These are phyloP conservation scores for Sapayoa aenigma DNA, from an alignment of 2,113 vertebrate genomes.

Conservation along the genomic window DNA sequence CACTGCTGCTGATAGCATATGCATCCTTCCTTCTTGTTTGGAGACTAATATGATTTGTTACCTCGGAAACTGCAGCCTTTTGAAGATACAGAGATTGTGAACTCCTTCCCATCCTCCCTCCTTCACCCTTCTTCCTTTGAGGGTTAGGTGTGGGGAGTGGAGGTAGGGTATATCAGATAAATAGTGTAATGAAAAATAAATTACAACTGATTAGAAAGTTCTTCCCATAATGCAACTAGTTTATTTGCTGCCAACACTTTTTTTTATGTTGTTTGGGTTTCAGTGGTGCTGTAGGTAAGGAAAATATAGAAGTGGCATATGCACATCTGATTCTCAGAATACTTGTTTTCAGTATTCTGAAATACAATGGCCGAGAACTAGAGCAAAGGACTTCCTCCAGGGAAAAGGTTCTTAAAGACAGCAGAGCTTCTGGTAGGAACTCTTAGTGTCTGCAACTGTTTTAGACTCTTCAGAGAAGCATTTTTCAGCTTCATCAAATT, in stretches of 20 bases:
- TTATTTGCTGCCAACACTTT: not conserved
- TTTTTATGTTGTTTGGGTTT: not conserved
- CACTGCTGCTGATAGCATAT: not conserved
- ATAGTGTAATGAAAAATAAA: not conserved
- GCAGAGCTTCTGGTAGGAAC: not conserved
- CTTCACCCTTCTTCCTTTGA: not conserved
- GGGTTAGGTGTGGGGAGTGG: accelerated
- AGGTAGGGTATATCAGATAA: not conserved
- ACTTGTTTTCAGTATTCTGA: not conserved
- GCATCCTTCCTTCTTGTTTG: not conserved
- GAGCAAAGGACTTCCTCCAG: not conserved
- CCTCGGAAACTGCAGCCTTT: not conserved
- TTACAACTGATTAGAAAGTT: not conserved
- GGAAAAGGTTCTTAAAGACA: not conserved
- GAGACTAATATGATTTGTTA: not conserved
- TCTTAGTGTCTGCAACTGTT: not conserved
- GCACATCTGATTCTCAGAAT: not conserved
- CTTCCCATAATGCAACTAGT: not conserved
- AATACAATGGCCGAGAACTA: not conserved
- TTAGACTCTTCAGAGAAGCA: not conserved
- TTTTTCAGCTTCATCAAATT: not conserved
- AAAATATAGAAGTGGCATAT: not conserved
- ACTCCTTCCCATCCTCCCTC: not conserved
- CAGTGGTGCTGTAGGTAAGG: not conserved
- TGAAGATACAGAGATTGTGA: not conserved